These are phyloP conservation scores for Folsomia manolachei DNA, from an alignment of 2,888 invertebrate species.

Conservation along the genomic window DNA sequence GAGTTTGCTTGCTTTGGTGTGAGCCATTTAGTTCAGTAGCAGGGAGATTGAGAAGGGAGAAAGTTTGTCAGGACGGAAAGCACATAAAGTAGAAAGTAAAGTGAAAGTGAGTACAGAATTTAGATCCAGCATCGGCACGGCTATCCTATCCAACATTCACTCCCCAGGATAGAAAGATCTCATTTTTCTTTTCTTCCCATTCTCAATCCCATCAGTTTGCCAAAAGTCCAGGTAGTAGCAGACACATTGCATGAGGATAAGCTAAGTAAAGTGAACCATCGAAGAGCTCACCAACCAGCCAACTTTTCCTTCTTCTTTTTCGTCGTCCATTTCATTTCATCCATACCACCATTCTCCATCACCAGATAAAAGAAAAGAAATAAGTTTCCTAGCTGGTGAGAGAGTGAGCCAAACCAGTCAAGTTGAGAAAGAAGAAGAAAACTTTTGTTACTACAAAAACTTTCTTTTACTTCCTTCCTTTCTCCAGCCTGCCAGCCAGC, in stretches of 20 bases:
- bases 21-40: neutral
- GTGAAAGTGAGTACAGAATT: constrained; percentile 9
- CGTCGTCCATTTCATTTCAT: too few species aligned
- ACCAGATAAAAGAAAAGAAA: neutral
- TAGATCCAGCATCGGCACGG: neutral
- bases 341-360: neutral
- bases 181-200: constrained; percentile 6
- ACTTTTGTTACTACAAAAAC: neutral
- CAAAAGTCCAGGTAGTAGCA: neutral
- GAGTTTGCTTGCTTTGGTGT: too few species aligned
- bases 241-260: too few species aligned
- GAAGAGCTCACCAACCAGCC: too few species aligned
- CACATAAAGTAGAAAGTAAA: constrained; percentile 10
- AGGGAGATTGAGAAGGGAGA: constrained; percentile 17
- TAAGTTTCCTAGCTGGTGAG: too few species aligned
- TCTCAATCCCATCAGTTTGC: neutral
- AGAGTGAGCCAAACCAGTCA: neutral
- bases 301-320: neutral
- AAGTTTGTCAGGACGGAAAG: neutral
- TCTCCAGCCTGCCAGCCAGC: too few species aligned
- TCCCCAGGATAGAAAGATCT: neutral
- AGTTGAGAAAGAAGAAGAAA: too few species aligned
- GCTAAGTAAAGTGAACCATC: too few species aligned
- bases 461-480: neutral
- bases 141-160: neutral